Conservation (phyloP, 2,797 vertebrate genomes). For the Bufotes viridis region DNA sequence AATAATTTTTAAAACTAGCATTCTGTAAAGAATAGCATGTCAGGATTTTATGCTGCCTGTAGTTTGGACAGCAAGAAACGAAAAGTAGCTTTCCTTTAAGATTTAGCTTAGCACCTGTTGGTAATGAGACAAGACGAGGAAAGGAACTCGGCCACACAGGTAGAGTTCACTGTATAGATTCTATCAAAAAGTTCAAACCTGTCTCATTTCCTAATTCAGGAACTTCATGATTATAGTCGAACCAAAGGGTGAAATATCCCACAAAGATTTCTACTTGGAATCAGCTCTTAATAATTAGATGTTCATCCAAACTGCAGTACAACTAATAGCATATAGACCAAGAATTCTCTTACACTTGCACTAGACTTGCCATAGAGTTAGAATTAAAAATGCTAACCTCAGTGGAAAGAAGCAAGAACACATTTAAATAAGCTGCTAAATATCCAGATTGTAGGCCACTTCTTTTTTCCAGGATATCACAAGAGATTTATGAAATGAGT, state of each 20-base stretch:
- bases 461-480: constrained; percentile 14
- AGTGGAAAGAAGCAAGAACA: not conserved
- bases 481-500: constrained; percentile 39
- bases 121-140: too few species aligned
- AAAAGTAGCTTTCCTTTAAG: too few species aligned
- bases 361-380: not conserved
- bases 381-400: not conserved
- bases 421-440: constrained; percentile 41
- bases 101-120: too few species aligned
- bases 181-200: not conserved
- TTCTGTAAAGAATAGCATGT: too few species aligned
- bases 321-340: not conserved
- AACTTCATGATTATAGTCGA: too few species aligned
- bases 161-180: not conserved
- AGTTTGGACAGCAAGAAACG: too few species aligned
- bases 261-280: not conserved
- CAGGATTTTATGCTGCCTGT: too few species aligned
- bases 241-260: not conserved
- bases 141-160: too few species aligned
- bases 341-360: not conserved
- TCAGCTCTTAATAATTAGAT: not conserved
- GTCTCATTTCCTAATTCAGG: not conserved
- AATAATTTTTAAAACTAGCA: too few species aligned
- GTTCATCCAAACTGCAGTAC: not conserved
- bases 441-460: constrained; percentile 30